Evolutionary conservation across 2,797 vertebrate species (phyloP).

Genomic region (Hemitrygon akajei): DNA sequence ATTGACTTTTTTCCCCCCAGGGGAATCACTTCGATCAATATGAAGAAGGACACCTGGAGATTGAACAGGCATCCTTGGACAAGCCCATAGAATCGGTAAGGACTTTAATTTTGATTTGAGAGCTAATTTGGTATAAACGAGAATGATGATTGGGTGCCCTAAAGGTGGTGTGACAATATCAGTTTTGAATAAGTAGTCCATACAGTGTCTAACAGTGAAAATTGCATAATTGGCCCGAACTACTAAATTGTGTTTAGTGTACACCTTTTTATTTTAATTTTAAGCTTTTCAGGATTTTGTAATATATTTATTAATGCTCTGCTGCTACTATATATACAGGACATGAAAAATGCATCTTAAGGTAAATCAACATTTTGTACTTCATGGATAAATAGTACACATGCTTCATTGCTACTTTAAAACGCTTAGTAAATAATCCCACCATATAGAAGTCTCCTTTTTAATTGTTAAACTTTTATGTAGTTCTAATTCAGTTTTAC

Average conservation of each 20-base stretch:
- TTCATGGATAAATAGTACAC: constrained; percentile 36
- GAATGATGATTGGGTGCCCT: neutral
- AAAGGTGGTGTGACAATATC: neutral
- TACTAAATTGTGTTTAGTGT: constrained; percentile 2
- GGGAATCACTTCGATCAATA: constrained; percentile 99
- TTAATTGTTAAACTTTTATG: constrained; percentile 17
- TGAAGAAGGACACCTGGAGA: constrained; percentile 96
- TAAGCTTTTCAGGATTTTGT: constrained; percentile 32
- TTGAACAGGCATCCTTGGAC: constrained; percentile 96
- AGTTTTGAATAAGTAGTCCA: constrained; percentile 21
- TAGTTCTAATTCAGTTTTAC: constrained; percentile 36
- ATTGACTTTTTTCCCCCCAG: constrained; percentile 61
- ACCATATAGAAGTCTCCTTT: constrained; percentile 16
- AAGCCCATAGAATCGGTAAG: constrained; percentile 99
- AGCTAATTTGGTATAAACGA: neutral
- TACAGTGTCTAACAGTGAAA: neutral
- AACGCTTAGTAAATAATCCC: constrained; percentile 35
- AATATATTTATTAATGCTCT: constrained; percentile 35
- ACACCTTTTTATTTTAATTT: constrained; percentile 32
- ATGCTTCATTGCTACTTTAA: constrained; percentile 36
- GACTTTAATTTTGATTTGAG: constrained; percentile 49
- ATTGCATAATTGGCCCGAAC: constrained; percentile 1
- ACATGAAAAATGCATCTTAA: constrained; percentile 37
- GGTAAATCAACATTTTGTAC: constrained; percentile 38
- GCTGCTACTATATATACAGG: constrained; percentile 37